A percentile compares a stretch with the other conserved stretches of the same genome.
These are phyloP conservation scores for Callorhinus ursinus DNA, from an alignment of 2,113 vertebrate genomes.

Conservation along the genomic window DNA sequence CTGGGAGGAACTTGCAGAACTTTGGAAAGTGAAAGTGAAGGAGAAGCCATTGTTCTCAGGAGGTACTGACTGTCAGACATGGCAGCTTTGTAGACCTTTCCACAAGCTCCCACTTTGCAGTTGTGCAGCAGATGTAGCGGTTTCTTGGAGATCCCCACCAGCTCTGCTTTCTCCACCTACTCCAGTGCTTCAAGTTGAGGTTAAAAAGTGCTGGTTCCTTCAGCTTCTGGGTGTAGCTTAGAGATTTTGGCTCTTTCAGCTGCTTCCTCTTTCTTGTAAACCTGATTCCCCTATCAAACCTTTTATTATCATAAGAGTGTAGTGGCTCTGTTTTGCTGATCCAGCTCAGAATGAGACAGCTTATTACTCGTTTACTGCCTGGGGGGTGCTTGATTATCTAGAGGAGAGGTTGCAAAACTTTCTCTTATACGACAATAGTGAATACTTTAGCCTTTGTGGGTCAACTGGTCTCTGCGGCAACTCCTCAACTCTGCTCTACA, in stretches of 20 bases:
- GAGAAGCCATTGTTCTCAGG: neutral
- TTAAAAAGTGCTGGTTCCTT: neutral
- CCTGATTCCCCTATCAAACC: neutral
- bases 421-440: neutral
- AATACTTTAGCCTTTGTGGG: neutral
- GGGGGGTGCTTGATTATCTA: neutral
- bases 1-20: neutral
- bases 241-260: neutral
- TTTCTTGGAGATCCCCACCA: neutral
- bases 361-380: neutral
- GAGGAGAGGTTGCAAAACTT: neutral
- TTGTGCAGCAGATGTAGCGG: neutral
- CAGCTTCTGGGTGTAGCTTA: neutral
- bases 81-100: neutral
- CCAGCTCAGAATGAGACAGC: neutral
- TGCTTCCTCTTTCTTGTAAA: neutral
- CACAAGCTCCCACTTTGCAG: neutral
- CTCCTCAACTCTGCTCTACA: neutral
- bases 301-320: neutral
- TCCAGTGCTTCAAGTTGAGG: neutral
- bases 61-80: no score
- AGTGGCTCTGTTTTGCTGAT: neutral
- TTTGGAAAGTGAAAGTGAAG: neutral
- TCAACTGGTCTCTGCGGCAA: neutral
- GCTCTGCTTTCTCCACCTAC: neutral